phyloP scores from a whole-genome alignment of 2,888 invertebrate genomes.

The Sinodicranocentrus sp. region DNA sequence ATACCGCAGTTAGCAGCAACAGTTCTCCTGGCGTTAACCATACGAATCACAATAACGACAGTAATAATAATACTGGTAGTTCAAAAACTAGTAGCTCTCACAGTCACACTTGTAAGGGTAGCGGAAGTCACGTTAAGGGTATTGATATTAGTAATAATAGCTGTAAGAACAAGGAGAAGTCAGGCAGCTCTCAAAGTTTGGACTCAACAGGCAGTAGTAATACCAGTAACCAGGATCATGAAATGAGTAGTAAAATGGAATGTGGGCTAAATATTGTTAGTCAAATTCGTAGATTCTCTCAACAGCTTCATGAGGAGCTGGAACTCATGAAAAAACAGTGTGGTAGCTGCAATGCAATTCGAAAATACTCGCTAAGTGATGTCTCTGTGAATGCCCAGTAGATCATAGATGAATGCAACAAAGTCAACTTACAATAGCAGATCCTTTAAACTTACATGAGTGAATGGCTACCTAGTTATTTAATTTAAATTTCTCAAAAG shows the following conservation, averaged over 20 bases:
- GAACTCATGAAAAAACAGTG: slow-evolving; percentile 76
- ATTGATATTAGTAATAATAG: background rate
- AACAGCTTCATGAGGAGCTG: slow-evolving; percentile 76
- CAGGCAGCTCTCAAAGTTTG: slow-evolving; percentile 26
- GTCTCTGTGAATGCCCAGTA: slow-evolving; percentile 75
- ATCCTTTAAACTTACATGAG: no score
- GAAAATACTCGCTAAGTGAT: slow-evolving; percentile 76
- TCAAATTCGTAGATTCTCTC: slow-evolving; percentile 76
- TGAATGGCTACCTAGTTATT: no score
- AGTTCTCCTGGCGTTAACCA: slow-evolving; percentile 11
- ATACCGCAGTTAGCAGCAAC: background rate
- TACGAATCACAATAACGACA: slow-evolving; percentile 35
- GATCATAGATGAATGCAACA: no score
- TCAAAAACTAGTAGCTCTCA: background rate
- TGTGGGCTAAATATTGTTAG: slow-evolving; percentile 75
- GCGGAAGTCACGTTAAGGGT: background rate
- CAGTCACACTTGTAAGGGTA: slow-evolving; percentile 2
- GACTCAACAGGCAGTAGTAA: slow-evolving; percentile 22
- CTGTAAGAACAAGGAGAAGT: slow-evolving; percentile 11
- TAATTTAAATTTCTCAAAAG: no score
- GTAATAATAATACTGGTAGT: slow-evolving; percentile 42
- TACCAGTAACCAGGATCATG: slow-evolving; percentile 42
- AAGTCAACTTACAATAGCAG: no score
- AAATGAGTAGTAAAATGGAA: slow-evolving; percentile 54
- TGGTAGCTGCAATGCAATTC: slow-evolving; percentile 70